Percentiles rank a stretch among this genome's conserved stretches.
These are phyloP conservation scores for Frankliniella fusca DNA, from an alignment of 2,888 invertebrate genomes.

Conservation along the genomic window DNA sequence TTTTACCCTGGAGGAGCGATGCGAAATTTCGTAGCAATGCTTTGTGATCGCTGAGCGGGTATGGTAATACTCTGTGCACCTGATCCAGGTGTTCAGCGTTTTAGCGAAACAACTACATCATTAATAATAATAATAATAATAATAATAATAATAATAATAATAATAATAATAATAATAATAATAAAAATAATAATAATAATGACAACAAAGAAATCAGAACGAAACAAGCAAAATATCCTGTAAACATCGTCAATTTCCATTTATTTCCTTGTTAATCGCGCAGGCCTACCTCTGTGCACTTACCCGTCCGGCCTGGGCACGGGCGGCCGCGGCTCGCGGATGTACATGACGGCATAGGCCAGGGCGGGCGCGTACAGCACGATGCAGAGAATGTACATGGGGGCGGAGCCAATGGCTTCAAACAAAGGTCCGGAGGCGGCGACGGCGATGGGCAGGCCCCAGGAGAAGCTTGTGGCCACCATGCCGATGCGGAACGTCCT, in stretches of 20 bases:
- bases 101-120: too few species aligned
- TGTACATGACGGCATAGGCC: not conserved
- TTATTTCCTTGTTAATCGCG: not conserved
- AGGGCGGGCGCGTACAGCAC: not conserved
- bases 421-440: not conserved
- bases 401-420: not conserved
- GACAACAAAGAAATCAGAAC: not conserved
- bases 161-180: too few species aligned
- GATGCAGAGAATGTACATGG: not conserved
- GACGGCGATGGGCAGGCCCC: not conserved
- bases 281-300: not conserved
- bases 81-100: too few species aligned
- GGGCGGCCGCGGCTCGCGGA: not conserved
- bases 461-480: not conserved
- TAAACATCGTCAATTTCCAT: too few species aligned
- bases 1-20: too few species aligned
- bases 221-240: too few species aligned
- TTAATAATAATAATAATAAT: too few species aligned
- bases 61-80: not conserved
- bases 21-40: too few species aligned
- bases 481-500: slow-evolving; percentile 5
- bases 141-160: too few species aligned
- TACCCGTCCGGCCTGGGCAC: not conserved
- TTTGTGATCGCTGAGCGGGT: not conserved
- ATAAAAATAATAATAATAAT: too few species aligned